Evolutionary conservation across 2,113 vertebrate genomes (phyloP).

Genomic region (Talpa occidentalis): DNA sequence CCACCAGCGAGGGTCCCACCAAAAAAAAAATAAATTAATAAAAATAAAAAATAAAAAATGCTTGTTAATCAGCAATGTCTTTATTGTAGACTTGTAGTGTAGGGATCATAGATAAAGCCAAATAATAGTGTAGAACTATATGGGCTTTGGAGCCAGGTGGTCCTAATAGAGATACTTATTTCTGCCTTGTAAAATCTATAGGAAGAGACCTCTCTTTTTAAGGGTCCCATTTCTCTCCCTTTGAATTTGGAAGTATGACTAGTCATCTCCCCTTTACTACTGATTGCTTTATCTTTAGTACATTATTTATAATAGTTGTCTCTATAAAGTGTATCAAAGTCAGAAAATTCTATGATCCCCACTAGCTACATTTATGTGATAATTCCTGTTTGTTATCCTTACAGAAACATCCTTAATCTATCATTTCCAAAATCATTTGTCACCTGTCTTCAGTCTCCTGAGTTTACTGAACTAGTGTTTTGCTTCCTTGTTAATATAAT

Average conservation of each 20-base stretch:
- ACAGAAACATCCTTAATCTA: not conserved
- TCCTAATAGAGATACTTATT: not conserved
- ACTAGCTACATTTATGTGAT: not conserved
- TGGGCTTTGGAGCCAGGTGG: not conserved
- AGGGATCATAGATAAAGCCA: not conserved
- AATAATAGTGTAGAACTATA: not conserved
- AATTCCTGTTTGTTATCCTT: not conserved
- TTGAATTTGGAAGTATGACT: conserved; percentile 15
- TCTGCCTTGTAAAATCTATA: conserved; percentile 12
- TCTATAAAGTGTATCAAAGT: not conserved
- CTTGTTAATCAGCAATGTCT: not conserved
- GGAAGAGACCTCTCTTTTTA: not conserved
- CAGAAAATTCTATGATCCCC: not conserved
- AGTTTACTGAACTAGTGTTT: conserved; percentile 19
- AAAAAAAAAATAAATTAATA: too few species aligned
- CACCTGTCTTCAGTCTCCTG: not conserved
- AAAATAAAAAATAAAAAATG: too few species aligned
- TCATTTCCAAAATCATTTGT: not conserved
- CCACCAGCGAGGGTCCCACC: too few species aligned
- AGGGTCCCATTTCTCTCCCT: conserved; percentile 3
- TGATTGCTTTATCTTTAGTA: conserved; percentile 21
- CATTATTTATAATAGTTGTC: not conserved
- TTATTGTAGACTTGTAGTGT: not conserved
- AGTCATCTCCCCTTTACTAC: not conserved
- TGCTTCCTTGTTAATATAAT: not conserved